Evolutionary conservation across 2,113 vertebrate species (phyloP), one percentile per base, ranked within the genome.

Genomic region (Neoarius graeffei): DNA sequence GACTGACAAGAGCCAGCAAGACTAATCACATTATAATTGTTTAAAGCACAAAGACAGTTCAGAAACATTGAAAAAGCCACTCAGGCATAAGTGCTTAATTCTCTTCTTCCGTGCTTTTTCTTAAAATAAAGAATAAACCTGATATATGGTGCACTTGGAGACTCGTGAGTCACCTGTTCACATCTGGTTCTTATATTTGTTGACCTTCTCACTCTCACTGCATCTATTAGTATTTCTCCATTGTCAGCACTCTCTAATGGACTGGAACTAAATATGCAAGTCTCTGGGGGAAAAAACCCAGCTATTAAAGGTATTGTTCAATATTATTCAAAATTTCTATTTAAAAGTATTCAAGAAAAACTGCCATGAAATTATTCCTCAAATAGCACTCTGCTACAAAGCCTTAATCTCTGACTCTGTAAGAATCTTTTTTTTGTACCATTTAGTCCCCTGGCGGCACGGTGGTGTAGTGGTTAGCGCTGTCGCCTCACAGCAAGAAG

Each of bases 181-280:
- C 91, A 92, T 92, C 90, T 92, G 91, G 67, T 89, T 90, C 85
- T 84, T 69, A 91, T 89, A 81, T 83, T 76, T 87, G 54, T 74
- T 87, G 52, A 52, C 73, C 52, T 59, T 62, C 66, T 74, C 23
- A 54, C 50, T 27, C 56, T 54, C 19, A 64, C 69, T 42, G 15
- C 25, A 57, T 48, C 57, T 14, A 35, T 27, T 27, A 27, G 13
- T n/a, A 57, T 30, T 23, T 8, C 25, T 56, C 64, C 48, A 1
- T 66, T 52, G 71, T 86, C 85, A 73, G 19, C 42, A 56, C n/a
- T 71, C 30, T 56, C 23, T 71, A 57, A 79, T 48, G 25, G 54
- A 54, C 74, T 54, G 57, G 81, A 64, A 66, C 71, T 77, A 79
- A 86, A 79, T 79, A 86, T 52, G 10, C 30, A 67, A 67, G 66